These are phyloP conservation scores for Apodemus speciosus DNA, from an alignment of 2,113 vertebrate genomes.

Conservation along the genomic window DNA sequence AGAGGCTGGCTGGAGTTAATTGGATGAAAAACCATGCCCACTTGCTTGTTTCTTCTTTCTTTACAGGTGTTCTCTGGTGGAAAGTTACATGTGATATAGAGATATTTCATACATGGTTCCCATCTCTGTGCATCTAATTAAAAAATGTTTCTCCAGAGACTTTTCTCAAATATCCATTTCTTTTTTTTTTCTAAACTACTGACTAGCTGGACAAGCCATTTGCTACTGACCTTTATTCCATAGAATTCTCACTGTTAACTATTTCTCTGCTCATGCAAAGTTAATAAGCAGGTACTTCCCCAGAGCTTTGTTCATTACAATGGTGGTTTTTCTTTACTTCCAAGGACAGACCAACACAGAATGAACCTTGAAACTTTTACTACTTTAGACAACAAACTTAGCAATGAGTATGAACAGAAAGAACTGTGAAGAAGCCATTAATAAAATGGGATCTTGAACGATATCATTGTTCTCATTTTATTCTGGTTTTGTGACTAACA, in stretches of 20 bases:
- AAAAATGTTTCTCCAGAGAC: neutral
- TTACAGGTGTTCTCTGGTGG: neutral
- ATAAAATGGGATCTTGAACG: neutral
- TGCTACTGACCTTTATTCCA: neutral
- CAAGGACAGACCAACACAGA: neutral
- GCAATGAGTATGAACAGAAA: neutral
- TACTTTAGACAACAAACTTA: neutral
- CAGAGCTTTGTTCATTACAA: neutral
- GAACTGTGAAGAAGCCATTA: too few relatives aligned
- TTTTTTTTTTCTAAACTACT: neutral
- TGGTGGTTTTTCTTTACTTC: neutral
- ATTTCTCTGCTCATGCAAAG: neutral
- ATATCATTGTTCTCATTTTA: neutral
- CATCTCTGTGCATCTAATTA: neutral
- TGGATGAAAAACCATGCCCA: neutral
- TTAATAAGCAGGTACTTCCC: neutral
- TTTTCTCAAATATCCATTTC: neutral
- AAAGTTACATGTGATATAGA: neutral
- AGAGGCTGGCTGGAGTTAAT: neutral
- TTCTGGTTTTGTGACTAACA: neutral
- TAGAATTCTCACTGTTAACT: neutral
- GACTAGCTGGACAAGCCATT: neutral
- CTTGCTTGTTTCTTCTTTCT: neutral
- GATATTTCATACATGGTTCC: neutral
- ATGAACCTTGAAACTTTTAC: neutral